Conservation (phyloP, 2,888 invertebrate species). For the Tillus elongatus region DNA sequence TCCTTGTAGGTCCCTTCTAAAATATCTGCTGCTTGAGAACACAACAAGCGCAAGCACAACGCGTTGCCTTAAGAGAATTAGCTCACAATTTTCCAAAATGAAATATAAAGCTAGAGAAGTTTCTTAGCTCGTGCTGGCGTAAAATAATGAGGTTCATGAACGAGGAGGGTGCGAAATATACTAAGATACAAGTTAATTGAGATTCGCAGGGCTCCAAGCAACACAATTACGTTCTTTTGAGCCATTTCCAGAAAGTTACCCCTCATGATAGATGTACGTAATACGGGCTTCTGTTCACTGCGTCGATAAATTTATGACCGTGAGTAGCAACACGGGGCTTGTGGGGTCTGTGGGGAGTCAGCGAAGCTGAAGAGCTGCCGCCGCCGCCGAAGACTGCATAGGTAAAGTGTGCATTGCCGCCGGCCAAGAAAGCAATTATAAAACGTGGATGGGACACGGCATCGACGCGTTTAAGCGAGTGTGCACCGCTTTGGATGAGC, state of each 20-base stretch:
- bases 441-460: conserved; percentile 33
- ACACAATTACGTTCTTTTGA: conserved; percentile 37
- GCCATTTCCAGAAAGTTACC: conserved; percentile 31
- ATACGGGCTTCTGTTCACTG: conserved; percentile 28
- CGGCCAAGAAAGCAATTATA: conserved; percentile 39
- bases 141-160: conserved; percentile 29
- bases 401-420: conserved; percentile 28
- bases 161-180: conserved; percentile 27
- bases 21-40: too few relatives aligned
- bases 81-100: conserved; percentile 15
- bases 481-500: conserved; percentile 26
- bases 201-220: conserved; percentile 31
- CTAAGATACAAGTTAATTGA: conserved; percentile 33
- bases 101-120: conserved; percentile 26
- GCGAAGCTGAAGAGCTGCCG: too few relatives aligned
- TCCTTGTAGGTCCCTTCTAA: too few relatives aligned
- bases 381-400: background rate
- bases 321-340: too few relatives aligned
- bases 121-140: conserved; percentile 20
- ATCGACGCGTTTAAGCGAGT: conserved; percentile 31
- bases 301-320: conserved; percentile 32
- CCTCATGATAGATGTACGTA: conserved; percentile 31
- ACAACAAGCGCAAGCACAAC: too few relatives aligned
- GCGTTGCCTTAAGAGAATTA: too few relatives aligned
- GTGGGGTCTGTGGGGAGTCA: background rate